Evolutionary conservation across 2,113 vertebrate genomes (phyloP), one percentile per base, ranked within the genome.

Genomic region (Ictidomys tridecemlineatus): DNA sequence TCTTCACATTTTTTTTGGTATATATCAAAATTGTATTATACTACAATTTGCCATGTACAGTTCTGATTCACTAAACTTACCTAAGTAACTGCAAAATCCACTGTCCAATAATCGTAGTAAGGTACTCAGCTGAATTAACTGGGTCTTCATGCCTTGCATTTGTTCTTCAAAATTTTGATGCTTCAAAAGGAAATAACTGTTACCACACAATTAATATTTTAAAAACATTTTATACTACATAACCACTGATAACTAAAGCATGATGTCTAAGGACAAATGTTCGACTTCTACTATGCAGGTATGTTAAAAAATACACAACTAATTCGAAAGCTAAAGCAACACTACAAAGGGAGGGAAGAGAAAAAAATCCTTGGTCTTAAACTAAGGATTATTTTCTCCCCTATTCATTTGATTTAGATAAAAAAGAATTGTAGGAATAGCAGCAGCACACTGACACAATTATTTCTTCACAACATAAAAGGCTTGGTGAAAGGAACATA

Each of bases 151-250:
- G 53, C 99, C 99, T 98, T 99, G 99, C 99, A 99, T 99, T 99
- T 99, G 99, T 98, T 99, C 99, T 98, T 99, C 99, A 97, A 99
- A 99, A 99, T 99, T 99, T 96, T 99, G 99, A 97, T 99, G 99
- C 99, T 99, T 98, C 80, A 96, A 97, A 91, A 85, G 73, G 67
- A 98, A 98, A 96, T 94, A 98, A 98, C 92, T 83, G 93, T 96
- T 70, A 93, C 17, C 61, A 93, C 6, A 65, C 11, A 70, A 94
- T 34, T 79, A 84, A 58, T 89, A 77, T 65, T 96, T 93, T 72
- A 92, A 42, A 95, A 88, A 69, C 72, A 98, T 51, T 97, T 96
- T 93, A 95, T 85, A 82, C 83, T 84, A 61, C 11, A 37, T 74
- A 70, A 84, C 84, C 77, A 85, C 48, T 65, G 93, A 80, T 83